These are phyloP conservation scores for Hymenochirus boettgeri DNA, from an alignment of 2,113 vertebrate genomes.

Conservation along the genomic window DNA sequence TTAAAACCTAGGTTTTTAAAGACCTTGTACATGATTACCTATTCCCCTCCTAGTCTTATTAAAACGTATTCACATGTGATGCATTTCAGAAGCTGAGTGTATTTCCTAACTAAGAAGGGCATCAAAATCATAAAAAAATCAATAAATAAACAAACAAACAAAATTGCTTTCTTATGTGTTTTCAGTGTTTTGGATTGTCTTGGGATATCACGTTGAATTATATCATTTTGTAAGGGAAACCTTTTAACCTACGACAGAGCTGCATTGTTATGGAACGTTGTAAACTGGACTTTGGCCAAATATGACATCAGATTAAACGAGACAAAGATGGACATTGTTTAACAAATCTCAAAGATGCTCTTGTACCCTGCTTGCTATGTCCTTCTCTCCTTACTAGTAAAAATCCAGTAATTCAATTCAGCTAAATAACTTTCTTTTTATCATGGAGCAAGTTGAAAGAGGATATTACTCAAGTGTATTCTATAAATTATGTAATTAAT, in stretches of 20 bases:
- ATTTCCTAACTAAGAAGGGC: too few species aligned
- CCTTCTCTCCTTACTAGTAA: conserved; percentile 35
- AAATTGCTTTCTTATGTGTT: too few species aligned
- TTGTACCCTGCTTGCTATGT: conserved; percentile 21
- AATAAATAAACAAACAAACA: too few species aligned
- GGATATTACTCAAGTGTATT: too few species aligned
- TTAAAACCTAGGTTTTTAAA: too few species aligned
- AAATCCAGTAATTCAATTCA: conserved; percentile 37
- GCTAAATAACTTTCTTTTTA: conserved; percentile 28
- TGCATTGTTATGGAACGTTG: conserved; percentile 35
- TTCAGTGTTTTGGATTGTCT: neutral
- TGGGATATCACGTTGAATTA: conserved; percentile 22
- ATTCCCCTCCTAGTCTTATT: too few species aligned
- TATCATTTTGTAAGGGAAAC: conserved; percentile 28
- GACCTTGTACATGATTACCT: too few species aligned
- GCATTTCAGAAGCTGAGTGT: too few species aligned
- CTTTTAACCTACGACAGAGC: conserved; percentile 42
- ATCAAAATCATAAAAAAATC: too few species aligned
- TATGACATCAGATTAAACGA: conserved; percentile 37
- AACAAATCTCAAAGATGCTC: conserved; percentile 35
- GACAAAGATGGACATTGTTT: conserved; percentile 37
- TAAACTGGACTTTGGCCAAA: conserved; percentile 36
- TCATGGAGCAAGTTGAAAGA: conserved; percentile 22
- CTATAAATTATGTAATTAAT: too few species aligned
- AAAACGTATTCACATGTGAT: too few species aligned